Evolutionary conservation across 1,140 invertebrate species (phyloP), one percentile per base, ranked within the genome.

Genomic region (Bombus pascuorum): DNA sequence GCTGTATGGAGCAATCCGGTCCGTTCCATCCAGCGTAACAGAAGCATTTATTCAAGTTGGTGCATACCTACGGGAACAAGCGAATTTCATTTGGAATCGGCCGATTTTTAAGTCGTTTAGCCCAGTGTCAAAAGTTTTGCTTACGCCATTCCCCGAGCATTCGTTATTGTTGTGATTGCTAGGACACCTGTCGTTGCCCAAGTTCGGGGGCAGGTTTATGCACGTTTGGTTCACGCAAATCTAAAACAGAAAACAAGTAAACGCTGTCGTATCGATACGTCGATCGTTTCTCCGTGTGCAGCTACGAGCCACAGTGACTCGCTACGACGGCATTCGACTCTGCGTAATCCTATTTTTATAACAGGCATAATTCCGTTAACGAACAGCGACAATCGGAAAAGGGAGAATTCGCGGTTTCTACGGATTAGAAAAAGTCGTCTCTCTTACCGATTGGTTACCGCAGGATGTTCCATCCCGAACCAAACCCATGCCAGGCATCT

Each of bases 191-290:
- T 97, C 97, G 94, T 97, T 97, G 94, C 98, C 97, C 65, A 98
- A 97, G 97, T 53, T 53, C 18, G 97, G 97, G 94, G 97, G 98
- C 81, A 98, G 96, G 92, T 96, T 98, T 59, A 97, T 96, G 95
- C 98, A 99, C 37, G 98, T 98, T 95, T 99, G 98, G 96, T 99
- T 99, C 83, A 98, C 96, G 95, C 98, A 99, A 92, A 99, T 96
- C 96, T 97, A 92, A 53, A 95, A 95, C 42, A 66, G 12, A 42
- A 53, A 22, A 22, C 5, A 53, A 22, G 47, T 18, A 18, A 0
- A 53, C 6, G 18, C 5, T 53, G 47, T 6, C 47, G 15, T 53
- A 6, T 22, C 47, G 18, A 22, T 53, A 0, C 22, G 8, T 39
- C 47, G 47, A 47, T 53, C 18, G 47, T 53, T 22, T 22, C 18